Conservation (phyloP, 2,113 vertebrate genomes). For the Proterorhinus semilunaris region DNA sequence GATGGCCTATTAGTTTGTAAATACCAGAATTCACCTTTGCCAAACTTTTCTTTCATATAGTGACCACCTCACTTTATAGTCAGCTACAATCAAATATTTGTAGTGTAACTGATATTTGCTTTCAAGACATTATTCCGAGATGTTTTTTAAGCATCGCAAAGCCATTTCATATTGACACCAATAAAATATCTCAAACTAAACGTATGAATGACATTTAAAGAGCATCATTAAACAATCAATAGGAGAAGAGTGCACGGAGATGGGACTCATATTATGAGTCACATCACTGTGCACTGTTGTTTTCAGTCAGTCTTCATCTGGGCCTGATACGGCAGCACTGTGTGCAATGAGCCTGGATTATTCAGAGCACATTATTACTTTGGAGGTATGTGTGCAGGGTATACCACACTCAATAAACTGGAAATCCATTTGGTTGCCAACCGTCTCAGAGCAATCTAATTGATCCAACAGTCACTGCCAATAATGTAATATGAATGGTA, state of each 20-base stretch:
- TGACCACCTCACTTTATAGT: too few relatives aligned
- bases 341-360: background rate
- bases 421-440: slow-evolving; percentile 1
- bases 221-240: background rate
- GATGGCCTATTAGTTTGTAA: too few relatives aligned
- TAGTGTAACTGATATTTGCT: too few relatives aligned
- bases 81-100: too few relatives aligned
- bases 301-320: background rate
- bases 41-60: too few relatives aligned
- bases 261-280: too few relatives aligned
- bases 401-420: slow-evolving; percentile 2
- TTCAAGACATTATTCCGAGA: too few relatives aligned
- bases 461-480: background rate
- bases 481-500: slow-evolving; percentile 8
- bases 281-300: background rate
- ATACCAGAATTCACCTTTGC: too few relatives aligned
- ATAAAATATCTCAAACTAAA: background rate
- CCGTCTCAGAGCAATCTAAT: slow-evolving; percentile 4
- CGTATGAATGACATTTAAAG: background rate
- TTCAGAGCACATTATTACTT: background rate
- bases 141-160: background rate
- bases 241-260: too few relatives aligned
- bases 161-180: background rate
- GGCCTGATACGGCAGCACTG: background rate
- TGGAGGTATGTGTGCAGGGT: background rate